A percentile compares a stretch with the other conserved stretches of the same genome.
Conservation (phyloP, 2,113 vertebrate genomes). For the Tetrao urogallus region DNA sequence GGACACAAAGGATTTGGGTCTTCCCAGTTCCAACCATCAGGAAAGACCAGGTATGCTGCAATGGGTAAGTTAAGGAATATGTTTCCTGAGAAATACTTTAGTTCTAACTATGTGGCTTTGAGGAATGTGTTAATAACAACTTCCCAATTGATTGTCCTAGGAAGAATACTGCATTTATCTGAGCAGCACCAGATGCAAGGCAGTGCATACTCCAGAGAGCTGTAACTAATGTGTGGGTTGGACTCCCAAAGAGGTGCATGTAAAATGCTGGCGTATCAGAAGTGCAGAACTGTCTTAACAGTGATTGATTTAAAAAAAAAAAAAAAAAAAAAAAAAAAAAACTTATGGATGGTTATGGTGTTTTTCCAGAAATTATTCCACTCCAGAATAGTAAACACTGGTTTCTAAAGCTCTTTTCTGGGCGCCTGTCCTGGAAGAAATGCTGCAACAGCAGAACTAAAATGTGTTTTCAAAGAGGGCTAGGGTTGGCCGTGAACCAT, state of each 20-base stretch:
- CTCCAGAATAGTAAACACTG: neutral
- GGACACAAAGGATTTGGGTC: neutral
- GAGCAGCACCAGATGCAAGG: neutral
- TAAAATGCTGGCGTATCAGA: neutral
- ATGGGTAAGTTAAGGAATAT: neutral
- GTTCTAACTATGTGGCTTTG: neutral
- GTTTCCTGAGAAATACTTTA: neutral
- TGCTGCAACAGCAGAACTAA: slow-evolving; percentile 50
- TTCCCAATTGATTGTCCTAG: neutral
- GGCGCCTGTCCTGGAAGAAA: slow-evolving; percentile 52
- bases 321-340: neutral
- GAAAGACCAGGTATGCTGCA: neutral
- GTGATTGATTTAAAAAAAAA: neutral
- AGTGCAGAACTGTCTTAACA: neutral
- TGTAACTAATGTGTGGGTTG: neutral
- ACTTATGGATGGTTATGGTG: neutral
- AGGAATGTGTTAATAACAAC: neutral
- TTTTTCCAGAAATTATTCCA: slow-evolving; percentile 46
- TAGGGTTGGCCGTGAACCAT: slow-evolving; percentile 38
- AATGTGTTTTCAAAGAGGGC: slow-evolving; percentile 31
- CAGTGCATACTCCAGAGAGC: neutral
- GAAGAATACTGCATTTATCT: neutral
- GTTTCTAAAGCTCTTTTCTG: slow-evolving; percentile 35
- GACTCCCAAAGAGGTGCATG: neutral
- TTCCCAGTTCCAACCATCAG: neutral